phyloP scores from a whole-genome alignment of 1,140 invertebrate genomes.

The Hermetia illucens region DNA sequence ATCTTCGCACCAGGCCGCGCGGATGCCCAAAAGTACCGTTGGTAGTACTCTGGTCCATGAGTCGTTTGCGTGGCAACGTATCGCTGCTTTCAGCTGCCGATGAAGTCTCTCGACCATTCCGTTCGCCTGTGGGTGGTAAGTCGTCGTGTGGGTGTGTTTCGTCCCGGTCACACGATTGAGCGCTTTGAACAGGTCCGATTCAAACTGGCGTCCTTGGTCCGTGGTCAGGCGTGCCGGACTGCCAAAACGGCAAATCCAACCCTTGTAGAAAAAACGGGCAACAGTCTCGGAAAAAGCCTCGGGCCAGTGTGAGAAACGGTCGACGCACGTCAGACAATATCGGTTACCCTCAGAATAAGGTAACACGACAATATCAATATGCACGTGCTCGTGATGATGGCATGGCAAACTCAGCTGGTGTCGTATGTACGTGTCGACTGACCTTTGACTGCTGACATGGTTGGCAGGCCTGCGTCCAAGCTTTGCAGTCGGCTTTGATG shows the following conservation, averaged over 20 bases:
- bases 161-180: conserved; percentile 10
- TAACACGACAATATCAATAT: conserved; percentile 24
- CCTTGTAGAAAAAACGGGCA: conserved; percentile 14
- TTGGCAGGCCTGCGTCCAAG: conserved; percentile 12
- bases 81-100: too few relatives aligned
- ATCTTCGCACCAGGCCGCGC: too few relatives aligned
- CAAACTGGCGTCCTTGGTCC: conserved; percentile 18
- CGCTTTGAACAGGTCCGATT: conserved; percentile 11
- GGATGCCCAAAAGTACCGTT: too few relatives aligned
- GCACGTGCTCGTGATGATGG: conserved; percentile 10
- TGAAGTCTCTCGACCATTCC: too few relatives aligned
- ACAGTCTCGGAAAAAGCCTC: conserved; percentile 19
- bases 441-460: conserved; percentile 17
- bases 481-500: conserved; percentile 11
- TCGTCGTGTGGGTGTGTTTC: conserved; percentile 17
- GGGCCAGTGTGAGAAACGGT: conserved; percentile 17
- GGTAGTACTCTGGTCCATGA: too few relatives aligned
- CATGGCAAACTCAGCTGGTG: not conserved
- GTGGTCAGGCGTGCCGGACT: conserved; percentile 14
- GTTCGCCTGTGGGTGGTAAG: too few relatives aligned
- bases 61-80: too few relatives aligned
- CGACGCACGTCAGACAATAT: conserved; percentile 15
- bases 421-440: conserved; percentile 8
- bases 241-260: conserved; percentile 24
- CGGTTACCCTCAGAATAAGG: conserved; percentile 6